These are phyloP conservation scores for Drosophila orosa DNA, from an alignment of 1,140 invertebrate genomes.

Conservation along the genomic window DNA sequence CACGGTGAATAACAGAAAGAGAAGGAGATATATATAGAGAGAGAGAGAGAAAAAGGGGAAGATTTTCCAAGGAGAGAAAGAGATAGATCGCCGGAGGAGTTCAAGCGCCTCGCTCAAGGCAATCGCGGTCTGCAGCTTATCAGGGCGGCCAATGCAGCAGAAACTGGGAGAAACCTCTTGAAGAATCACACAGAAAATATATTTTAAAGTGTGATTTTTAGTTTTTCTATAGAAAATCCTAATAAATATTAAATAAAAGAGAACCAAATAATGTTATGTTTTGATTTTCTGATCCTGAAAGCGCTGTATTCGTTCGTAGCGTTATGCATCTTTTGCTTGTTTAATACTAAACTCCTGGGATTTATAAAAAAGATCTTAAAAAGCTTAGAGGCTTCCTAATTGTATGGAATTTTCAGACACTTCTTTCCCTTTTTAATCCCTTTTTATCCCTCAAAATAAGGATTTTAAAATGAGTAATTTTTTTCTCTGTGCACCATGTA, in stretches of 20 bases:
- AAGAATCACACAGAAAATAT: slow-evolving; percentile 9
- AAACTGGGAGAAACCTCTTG: slow-evolving; percentile 48
- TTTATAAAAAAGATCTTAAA: no score
- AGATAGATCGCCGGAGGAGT: slow-evolving; percentile 35
- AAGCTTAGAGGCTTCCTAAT: background rate
- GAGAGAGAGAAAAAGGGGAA: background rate
- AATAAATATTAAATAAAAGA: no score
- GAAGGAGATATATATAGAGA: background rate
- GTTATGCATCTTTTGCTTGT: no score
- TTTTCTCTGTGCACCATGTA: slow-evolving; percentile 20
- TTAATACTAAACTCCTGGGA: no score
- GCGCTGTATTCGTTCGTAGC: background rate
- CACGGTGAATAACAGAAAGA: slow-evolving; percentile 14
- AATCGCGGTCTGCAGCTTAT: slow-evolving; percentile 61
- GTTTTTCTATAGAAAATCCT: background rate
- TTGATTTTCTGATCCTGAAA: background rate
- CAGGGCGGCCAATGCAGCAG: slow-evolving; percentile 44
- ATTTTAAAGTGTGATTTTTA: background rate
- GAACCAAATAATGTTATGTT: no score
- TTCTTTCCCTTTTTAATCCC: accelerated
- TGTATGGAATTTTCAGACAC: background rate
- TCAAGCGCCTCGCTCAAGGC: slow-evolving; percentile 78
- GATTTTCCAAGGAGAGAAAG: slow-evolving; percentile 1
- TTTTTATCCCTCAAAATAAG: background rate
- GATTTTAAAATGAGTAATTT: background rate